Base-by-base conservation (phyloP, 2,888 invertebrate genomes). In the Coelogynopora nodosa region DNA sequence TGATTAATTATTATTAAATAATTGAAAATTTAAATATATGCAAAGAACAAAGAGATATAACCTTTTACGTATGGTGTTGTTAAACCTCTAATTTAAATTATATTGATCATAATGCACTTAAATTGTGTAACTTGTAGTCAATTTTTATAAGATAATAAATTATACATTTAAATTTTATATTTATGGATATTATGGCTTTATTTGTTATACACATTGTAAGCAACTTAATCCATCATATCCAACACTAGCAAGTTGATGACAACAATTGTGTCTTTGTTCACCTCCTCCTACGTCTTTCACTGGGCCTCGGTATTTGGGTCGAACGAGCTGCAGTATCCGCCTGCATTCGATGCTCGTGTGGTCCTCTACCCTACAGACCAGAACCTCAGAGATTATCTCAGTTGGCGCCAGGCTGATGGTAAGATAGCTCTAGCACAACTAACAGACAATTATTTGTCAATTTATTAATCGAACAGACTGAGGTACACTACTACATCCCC, bases 301-400 rank as follows among this genome's bases (percentile, higher is more conserved):
- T 98, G 98, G 98, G 92, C 93, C 0, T 93, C 94, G n/a, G 95
- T 94, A 93, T 97, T 98, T 92, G 93, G 94, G 10, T 92, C 93
- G 67, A 92, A 93, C 88, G 88, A 89, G 67, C 92, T 97, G 84
- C 92, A 94, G 90, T 97, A 96, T 93, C 96, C 97, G 0, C 98
- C 98, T 0, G 94, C 94, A n/a, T 98, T 98, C 93, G 98, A 98
- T 93, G 96, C 95, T 0, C 93, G 98, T 87, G 93, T 95, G 67
- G 94, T 98, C 2, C 88, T 97, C 29, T 98, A 98, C 93, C 97
- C 98, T 0, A 94, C 94, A 1, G 95, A 96, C 90, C 93, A 95
- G 90, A 96, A 96, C 92, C 92, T 98, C 67, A 93, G 90, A 80
- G 92, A 92, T 88, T 92, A 92, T 88, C 90, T 92, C 85, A 90